phyloP scores from a whole-genome alignment of 2,113 vertebrate genomes.

The Eulemur macaco region DNA sequence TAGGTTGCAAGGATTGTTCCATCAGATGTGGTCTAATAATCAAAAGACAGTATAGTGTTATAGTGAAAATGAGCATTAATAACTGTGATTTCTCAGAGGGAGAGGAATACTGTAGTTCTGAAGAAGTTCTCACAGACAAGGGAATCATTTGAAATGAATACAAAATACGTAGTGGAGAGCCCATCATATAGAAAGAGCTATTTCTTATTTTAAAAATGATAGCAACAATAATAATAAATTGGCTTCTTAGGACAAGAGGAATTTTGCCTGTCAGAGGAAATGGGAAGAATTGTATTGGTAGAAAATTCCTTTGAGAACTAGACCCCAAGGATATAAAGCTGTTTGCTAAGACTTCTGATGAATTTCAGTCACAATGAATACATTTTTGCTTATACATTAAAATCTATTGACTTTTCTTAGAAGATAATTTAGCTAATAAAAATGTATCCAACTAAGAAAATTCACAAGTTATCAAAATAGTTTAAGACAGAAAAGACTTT shows the following conservation, averaged over 20 bases:
- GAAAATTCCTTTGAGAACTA: background rate
- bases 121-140: background rate
- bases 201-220: background rate
- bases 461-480: background rate
- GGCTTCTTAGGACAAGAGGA: background rate
- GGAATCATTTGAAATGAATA: background rate
- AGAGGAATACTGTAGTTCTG: background rate
- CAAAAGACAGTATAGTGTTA: background rate
- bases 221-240: background rate
- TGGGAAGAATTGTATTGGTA: background rate
- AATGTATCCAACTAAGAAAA: background rate
- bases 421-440: background rate
- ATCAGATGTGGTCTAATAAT: background rate
- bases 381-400: background rate
- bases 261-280: background rate
- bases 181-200: background rate
- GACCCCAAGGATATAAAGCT: background rate
- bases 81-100: background rate
- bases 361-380: background rate
- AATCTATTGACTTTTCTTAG: background rate
- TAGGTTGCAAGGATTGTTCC: background rate
- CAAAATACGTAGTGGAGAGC: background rate
- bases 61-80: background rate
- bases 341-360: background rate
- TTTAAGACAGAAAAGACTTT: background rate